Percentiles rank a stretch among this genome's conserved stretches.
phyloP scores from a whole-genome alignment of 2,888 invertebrate genomes.

The Artemia sinica region DNA sequence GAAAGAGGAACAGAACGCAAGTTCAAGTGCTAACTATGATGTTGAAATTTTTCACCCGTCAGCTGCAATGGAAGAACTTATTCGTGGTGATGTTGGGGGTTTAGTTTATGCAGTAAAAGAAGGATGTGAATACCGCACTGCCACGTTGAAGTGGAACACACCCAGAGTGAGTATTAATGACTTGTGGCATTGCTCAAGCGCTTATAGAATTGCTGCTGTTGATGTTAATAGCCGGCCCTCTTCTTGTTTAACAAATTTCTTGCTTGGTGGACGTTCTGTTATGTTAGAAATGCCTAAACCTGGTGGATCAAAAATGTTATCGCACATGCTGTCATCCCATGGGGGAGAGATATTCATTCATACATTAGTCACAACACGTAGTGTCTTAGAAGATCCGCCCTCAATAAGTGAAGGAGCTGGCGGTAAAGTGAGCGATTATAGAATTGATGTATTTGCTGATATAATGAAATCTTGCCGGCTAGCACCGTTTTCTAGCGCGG shows the following conservation, averaged over 20 bases:
- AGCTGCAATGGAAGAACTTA: conserved; percentile 39
- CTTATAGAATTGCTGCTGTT: conserved; percentile 80
- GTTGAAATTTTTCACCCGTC: conserved; percentile 87
- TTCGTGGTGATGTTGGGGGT: conserved; percentile 29
- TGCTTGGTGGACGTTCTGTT: conserved; percentile 77
- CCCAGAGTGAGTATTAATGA: conserved; percentile 65
- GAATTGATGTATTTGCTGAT: conserved; percentile 38
- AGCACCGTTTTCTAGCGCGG: not conserved
- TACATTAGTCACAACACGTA: conserved; percentile 60
- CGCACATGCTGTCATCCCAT: conserved; percentile 80
- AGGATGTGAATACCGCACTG: conserved; percentile 58
- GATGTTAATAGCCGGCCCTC: conserved; percentile 89
- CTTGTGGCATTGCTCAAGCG: conserved; percentile 61
- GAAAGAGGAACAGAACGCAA: conserved; percentile 98
- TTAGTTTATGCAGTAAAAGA: conserved; percentile 48
- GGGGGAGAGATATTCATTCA: conserved; percentile 93
- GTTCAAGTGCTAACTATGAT: conserved; percentile 93
- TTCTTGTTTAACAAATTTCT: conserved; percentile 87
- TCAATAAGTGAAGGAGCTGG: conserved; percentile 87
- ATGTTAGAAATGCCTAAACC: conserved; percentile 70
- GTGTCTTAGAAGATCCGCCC: conserved; percentile 81
- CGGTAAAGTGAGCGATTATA: conserved; percentile 80
- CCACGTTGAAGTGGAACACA: conserved; percentile 91
- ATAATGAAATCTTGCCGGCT: not conserved
- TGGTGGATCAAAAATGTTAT: conserved; percentile 64